phyloP scores from a whole-genome alignment of 2,113 vertebrate species.

The Heterotis niloticus region DNA sequence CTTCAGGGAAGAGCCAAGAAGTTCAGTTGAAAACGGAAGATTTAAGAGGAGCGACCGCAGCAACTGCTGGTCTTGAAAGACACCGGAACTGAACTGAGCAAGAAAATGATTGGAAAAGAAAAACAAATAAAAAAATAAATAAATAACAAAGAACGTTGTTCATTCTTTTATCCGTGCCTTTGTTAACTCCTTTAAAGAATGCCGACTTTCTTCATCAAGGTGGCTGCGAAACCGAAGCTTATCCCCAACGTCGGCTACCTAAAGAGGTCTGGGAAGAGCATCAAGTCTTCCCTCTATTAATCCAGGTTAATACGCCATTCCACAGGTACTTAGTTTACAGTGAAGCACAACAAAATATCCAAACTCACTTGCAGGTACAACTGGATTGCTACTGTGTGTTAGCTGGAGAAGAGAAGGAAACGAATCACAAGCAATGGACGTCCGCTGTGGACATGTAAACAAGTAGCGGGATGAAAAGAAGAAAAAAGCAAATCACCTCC shows the following conservation, averaged over 20 bases:
- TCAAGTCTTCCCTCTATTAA: neutral
- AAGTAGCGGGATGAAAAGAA: conserved; percentile 24
- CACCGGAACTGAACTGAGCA: conserved; percentile 25
- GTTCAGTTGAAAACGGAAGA: conserved; percentile 66
- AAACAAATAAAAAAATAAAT: no score
- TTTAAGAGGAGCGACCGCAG: conserved; percentile 64
- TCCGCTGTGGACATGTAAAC: neutral
- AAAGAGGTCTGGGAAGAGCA: neutral
- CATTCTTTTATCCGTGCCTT: conserved; percentile 24
- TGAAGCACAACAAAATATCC: neutral
- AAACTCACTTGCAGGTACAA: neutral
- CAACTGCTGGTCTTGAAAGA: conserved; percentile 57
- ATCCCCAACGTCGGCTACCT: neutral
- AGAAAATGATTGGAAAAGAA: conserved; percentile 20
- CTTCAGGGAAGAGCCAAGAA: conserved; percentile 38
- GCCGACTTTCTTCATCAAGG: neutral
- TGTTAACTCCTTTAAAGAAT: conserved; percentile 32
- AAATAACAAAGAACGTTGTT: neutral
- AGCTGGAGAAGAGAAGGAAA: neutral
- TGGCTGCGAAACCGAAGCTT: neutral
- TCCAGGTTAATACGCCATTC: conserved; percentile 3
- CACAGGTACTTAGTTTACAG: neutral
- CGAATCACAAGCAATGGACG: neutral
- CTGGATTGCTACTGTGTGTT: neutral
- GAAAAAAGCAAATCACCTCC: conserved; percentile 62